Percentiles rank a stretch among this genome's conserved stretches.
Conservation (phyloP, 1,140 invertebrate genomes). For the Drosophila willistoni region DNA sequence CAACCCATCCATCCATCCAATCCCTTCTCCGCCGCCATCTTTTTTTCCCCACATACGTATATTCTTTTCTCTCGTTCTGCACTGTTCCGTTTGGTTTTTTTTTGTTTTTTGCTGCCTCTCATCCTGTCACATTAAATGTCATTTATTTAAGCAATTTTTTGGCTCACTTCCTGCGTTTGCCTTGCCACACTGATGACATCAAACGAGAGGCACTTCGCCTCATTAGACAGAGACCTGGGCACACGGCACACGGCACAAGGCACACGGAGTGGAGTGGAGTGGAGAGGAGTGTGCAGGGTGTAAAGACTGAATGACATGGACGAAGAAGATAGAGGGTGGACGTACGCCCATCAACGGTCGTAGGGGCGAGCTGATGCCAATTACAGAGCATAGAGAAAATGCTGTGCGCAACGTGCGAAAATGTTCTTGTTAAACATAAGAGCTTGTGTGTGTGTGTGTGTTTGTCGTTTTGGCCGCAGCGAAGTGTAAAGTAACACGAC, state of each 20-base stretch:
- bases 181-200: constrained; percentile 67
- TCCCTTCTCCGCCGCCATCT: neutral
- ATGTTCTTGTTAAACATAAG: constrained; percentile 40
- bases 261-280: neutral
- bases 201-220: constrained; percentile 78
- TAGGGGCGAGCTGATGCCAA: constrained; percentile 40
- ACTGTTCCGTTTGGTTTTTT: neutral
- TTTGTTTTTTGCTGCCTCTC: constrained; percentile 13
- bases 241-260: constrained; percentile 14
- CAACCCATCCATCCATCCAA: neutral
- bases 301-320: constrained; percentile 2
- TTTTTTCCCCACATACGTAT: too few relatives aligned
- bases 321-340: neutral
- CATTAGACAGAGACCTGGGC: constrained; percentile 62
- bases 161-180: constrained; percentile 69
- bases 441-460: neutral
- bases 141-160: constrained; percentile 81
- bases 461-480: constrained; percentile 55
- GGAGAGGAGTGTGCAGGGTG: neutral
- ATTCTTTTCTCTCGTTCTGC: neutral
- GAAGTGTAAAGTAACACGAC: constrained; percentile 67
- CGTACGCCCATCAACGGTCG: neutral
- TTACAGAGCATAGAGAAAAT: constrained; percentile 64
- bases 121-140: constrained; percentile 73
- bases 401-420: constrained; percentile 65